Percentiles rank a stretch among this genome's conserved stretches.
Conservation (phyloP, 1,140 invertebrate species). For the Bombus sibiricus region DNA sequence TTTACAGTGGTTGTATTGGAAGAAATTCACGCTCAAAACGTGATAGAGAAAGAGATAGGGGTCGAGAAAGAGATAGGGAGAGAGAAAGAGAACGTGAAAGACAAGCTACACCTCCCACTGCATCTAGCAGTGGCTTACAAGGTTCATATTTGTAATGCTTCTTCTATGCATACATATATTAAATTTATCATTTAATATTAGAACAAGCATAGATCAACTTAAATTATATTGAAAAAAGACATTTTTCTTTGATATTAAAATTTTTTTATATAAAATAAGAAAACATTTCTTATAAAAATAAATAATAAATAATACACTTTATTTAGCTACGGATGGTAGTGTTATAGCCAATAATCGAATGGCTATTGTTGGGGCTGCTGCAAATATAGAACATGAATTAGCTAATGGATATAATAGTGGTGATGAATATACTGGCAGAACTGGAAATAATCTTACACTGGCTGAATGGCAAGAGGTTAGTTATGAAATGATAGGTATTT, state of each 20-base stretch:
- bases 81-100: conserved; percentile 78
- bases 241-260: background rate
- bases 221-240: background rate
- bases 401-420: conserved; percentile 89
- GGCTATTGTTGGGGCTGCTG: conserved; percentile 69
- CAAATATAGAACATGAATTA: conserved; percentile 75
- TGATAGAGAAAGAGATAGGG: conserved; percentile 77
- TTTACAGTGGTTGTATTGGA: conserved; percentile 70
- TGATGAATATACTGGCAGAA: conserved; percentile 88
- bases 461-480: conserved; percentile 85
- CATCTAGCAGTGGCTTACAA: conserved; percentile 76
- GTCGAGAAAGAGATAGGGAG: conserved; percentile 75
- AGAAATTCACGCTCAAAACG: conserved; percentile 78
- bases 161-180: background rate
- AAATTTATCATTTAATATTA: background rate
- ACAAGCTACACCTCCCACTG: conserved; percentile 77
- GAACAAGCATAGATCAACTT: background rate
- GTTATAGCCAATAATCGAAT: conserved; percentile 74
- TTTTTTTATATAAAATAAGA: background rate
- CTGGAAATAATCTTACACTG: conserved; percentile 83
- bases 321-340: conserved; percentile 69
- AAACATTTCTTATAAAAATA: background rate
- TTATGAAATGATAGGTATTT: conserved; percentile 11
- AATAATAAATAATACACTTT: background rate
- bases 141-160: conserved; percentile 55